phyloP scores from a whole-genome alignment of 1,140 invertebrate species.

The Brachionus asplanchnoidis region DNA sequence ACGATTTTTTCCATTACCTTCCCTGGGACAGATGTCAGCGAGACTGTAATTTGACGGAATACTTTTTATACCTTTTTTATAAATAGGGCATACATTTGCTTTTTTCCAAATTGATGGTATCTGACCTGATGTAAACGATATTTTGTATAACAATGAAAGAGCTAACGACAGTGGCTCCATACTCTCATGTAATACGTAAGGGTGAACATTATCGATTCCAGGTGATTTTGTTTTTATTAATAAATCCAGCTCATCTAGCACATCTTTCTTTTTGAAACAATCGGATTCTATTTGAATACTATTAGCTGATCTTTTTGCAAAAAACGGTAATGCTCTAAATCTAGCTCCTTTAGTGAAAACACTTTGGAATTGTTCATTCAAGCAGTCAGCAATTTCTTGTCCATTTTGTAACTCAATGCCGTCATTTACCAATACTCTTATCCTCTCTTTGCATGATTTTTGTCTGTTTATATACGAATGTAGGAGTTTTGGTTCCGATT shows the following conservation, averaged over 20 bases:
- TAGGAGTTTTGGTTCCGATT: too few relatives aligned
- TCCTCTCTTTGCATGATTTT: too few relatives aligned
- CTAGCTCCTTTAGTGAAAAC: too few relatives aligned
- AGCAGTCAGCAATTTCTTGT: too few relatives aligned
- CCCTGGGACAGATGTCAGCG: neutral
- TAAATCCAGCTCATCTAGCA: neutral
- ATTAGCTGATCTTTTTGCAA: neutral
- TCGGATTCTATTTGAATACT: neutral
- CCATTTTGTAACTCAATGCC: too few relatives aligned
- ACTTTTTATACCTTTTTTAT: conserved; percentile 26
- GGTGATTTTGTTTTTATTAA: neutral
- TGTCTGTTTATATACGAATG: too few relatives aligned
- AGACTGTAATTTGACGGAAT: conserved; percentile 9
- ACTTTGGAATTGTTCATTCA: too few relatives aligned
- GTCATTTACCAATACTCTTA: too few relatives aligned
- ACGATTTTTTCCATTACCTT: neutral
- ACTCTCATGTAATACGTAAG: too few relatives aligned
- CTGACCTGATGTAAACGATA: neutral
- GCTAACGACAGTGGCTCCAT: too few relatives aligned
- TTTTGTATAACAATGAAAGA: neutral
- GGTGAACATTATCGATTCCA: too few relatives aligned
- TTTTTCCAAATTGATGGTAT: conserved; percentile 34
- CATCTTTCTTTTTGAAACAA: neutral
- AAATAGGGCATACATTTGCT: conserved; percentile 29
- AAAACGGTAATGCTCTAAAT: too few relatives aligned